These are phyloP conservation scores for Siniperca obscura DNA, from an alignment of 2,797 vertebrate species.

Conservation along the genomic window DNA sequence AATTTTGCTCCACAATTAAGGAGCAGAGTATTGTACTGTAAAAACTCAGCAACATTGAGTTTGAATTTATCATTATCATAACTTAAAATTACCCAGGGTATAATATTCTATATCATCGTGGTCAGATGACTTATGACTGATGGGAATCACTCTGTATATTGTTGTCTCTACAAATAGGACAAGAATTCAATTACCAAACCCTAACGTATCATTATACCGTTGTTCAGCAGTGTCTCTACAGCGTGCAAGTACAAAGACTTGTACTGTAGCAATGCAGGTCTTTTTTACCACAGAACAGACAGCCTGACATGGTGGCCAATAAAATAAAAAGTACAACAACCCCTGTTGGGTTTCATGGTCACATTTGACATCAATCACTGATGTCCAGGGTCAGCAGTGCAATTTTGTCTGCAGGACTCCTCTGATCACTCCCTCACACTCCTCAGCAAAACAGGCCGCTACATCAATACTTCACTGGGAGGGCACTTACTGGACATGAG, in stretches of 20 bases:
- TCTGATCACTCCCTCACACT: constrained; percentile 79
- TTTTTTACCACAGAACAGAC: constrained; percentile 67
- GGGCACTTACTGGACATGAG: constrained; percentile 81
- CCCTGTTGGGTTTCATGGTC: constrained; percentile 76
- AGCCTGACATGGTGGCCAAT: constrained; percentile 81
- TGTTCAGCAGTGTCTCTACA: constrained; percentile 53
- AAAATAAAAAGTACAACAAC: constrained; percentile 82
- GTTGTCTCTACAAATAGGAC: constrained; percentile 75
- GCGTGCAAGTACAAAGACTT: constrained; percentile 50
- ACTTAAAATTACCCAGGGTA: constrained; percentile 34
- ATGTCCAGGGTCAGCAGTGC: constrained; percentile 75
- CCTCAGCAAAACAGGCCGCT: constrained; percentile 75
- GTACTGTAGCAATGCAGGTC: constrained; percentile 46
- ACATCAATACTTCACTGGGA: constrained; percentile 82
- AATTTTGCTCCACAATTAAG: not conserved
- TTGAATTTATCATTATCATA: constrained; percentile 28
- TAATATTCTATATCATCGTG: constrained; percentile 59
- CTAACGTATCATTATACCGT: constrained; percentile 60
- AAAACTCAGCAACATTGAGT: constrained; percentile 8
- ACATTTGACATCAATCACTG: constrained; percentile 80
- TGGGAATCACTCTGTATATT: constrained; percentile 53
- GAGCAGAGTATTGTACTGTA: constrained; percentile 7
- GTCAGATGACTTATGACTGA: constrained; percentile 41
- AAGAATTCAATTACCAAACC: constrained; percentile 63
- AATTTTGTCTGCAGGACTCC: constrained; percentile 77